Evolutionary conservation across 2,113 vertebrate species (phyloP).

Genomic region (Mesocricetus auratus): DNA sequence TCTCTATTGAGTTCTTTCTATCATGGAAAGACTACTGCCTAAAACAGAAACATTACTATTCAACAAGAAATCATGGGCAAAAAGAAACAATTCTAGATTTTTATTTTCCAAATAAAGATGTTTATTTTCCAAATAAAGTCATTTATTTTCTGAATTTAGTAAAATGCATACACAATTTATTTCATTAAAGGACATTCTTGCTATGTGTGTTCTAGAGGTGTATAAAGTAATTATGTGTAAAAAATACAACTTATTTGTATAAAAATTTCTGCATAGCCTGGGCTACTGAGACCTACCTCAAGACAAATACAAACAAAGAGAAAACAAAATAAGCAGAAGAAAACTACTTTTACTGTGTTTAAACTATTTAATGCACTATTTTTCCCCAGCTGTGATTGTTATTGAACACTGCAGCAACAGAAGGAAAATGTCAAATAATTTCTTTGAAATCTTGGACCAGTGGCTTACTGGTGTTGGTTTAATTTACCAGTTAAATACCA

Average conservation of each 20-base stretch:
- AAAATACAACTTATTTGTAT: background rate
- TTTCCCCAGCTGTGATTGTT: background rate
- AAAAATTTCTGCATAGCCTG: background rate
- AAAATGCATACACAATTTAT: background rate
- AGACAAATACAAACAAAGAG: background rate
- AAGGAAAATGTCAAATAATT: background rate
- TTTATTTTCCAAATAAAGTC: conserved; percentile 45
- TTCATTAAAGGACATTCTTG: background rate
- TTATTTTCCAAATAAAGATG: conserved; percentile 37
- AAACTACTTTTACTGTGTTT: background rate
- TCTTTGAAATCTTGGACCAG: background rate
- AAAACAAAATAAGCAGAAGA: background rate
- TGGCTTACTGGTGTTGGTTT: background rate
- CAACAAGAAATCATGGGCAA: background rate
- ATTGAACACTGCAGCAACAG: background rate
- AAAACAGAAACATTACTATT: background rate
- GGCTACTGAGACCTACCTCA: background rate
- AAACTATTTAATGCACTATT: background rate
- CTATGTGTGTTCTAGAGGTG: background rate
- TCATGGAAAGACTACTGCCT: background rate
- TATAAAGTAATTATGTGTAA: background rate
- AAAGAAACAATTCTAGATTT: background rate
- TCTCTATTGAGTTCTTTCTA: background rate
- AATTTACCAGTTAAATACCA: background rate
- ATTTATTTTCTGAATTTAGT: background rate